Evolutionary conservation across 2,113 vertebrate genomes (phyloP), one percentile per base, ranked within the genome.

Genomic region (Miniopterus natalensis): DNA sequence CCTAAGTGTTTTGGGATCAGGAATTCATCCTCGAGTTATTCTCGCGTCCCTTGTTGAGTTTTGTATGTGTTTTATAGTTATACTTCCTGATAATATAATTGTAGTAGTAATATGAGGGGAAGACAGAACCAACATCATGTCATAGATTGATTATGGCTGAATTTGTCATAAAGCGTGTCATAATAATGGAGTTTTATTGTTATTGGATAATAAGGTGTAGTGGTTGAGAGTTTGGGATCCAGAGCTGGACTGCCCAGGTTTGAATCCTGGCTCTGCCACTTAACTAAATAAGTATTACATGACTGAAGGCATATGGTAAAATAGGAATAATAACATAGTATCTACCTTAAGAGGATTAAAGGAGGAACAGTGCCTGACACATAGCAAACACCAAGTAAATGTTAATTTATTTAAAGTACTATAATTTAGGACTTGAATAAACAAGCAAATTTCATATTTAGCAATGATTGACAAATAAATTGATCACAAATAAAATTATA

Each of bases 151-250:
- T 65, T 80, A 66, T 96, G 27, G 21, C 17, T 70, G 9, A 49
- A 74, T 87, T 91, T 83, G 59, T 88, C 51, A 80, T 90, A 57
- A 95, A 66, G 73, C 31, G n/a, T 71, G 5, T 74, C 51, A 49
- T 79, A 84, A 47, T 63, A 36, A 23, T 81, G 68, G 45, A 10
- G 3, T 47, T 75, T 80, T 86, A 66, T 89, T 73, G 18, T 79
- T 93, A 45, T 31, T 86, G 59, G 68, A 47, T 71, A 8, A 47
- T 84, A 78, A 15, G 21, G 10, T 36, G 36, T 13, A 85, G 10
- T 80, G 49, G 57, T 88, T 65, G 70, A 74, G 42, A 55, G 45
- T 68, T 96, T 71, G 21, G 10, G 6, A 23, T 78, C n/a, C 51
- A 47, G 36, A 53, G 12, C 36, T 78, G 42, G 8, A 71, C 17